These are phyloP conservation scores for Cheilosia vulpina DNA, from an alignment of 2,888 invertebrate genomes.

Conservation along the genomic window DNA sequence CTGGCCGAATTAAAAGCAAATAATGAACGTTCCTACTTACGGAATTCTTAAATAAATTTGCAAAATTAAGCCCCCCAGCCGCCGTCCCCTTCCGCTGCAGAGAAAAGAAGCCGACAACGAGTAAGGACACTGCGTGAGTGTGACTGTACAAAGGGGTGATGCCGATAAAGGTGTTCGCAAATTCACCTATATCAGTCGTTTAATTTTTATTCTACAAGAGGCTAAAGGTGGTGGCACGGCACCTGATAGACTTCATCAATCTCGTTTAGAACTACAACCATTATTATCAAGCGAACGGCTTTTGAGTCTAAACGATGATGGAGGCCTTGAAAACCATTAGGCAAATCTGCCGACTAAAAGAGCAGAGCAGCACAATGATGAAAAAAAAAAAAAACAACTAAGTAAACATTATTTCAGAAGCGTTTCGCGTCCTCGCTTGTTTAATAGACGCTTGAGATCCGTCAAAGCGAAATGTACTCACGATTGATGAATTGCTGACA, in stretches of 20 bases:
- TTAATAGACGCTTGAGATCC: conserved; percentile 49
- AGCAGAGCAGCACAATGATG: conserved; percentile 2
- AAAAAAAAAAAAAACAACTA: conserved; percentile 17
- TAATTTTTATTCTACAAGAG: conserved; percentile 20
- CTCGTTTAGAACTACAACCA: conserved; percentile 57
- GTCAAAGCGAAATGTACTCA: conserved; percentile 52
- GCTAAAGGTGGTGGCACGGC: neutral
- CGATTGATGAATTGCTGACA: conserved; percentile 67
- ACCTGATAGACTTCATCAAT: conserved; percentile 54
- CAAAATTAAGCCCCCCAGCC: conserved; percentile 54
- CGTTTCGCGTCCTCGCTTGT: conserved; percentile 54
- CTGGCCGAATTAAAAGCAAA: conserved; percentile 74
- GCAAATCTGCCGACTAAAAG: conserved; percentile 38
- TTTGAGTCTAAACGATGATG: neutral
- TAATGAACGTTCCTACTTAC: conserved; percentile 70
- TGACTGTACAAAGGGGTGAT: conserved; percentile 51
- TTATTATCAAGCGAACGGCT: conserved; percentile 2
- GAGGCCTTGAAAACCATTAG: conserved; percentile 45
- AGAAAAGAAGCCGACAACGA: conserved; percentile 15
- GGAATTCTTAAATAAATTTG: conserved; percentile 70
- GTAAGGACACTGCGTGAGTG: conserved; percentile 25
- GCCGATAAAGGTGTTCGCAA: conserved; percentile 9
- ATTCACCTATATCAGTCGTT: conserved; percentile 44
- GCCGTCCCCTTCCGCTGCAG: neutral
- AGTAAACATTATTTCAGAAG: conserved; percentile 37